Evolutionary conservation across 1,140 invertebrate species (phyloP), one percentile per base, ranked within the genome.

Genomic region (Micrasema longulum): DNA sequence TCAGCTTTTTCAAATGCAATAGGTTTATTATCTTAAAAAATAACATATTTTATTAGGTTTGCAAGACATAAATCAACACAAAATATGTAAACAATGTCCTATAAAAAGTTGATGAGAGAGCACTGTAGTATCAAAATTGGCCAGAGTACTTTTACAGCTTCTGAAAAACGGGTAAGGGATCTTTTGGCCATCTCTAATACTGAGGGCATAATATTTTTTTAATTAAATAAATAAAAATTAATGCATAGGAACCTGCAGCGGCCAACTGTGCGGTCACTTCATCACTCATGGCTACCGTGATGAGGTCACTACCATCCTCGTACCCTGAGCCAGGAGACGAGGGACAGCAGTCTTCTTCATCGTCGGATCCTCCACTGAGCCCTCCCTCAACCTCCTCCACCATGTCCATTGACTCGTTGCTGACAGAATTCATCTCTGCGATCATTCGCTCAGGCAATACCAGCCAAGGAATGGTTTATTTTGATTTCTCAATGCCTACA

Each of bases 201-300:
- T 2, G 38, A 12, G 7, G 11, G 38, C 1, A 12, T 41, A 41
- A 1, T 41, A 41, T 14, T n/a, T n/a, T n/a, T n/a, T n/a, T n/a
- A n/a, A n/a, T 7, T 2, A 57, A 52, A 18, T 23, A 52, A 22
- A 52, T 5, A 16, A 16, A 20, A 52, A n/a, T 26, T 43, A 77
- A n/a, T n/a, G n/a, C n/a, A n/a, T n/a, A n/a, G 64, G 68, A 86
- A 92, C 95, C 96, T 84, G 96, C 95, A 77, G 96, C 95, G 60
- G 95, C 96, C 76, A 98, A 86, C 81, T 98, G 96, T 80, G 96
- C 94, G 74, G 96, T 97, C 66, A 98, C 95, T 81, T 97, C 96
- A 72, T 93, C 93, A 72, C 82, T 84, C 88, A 94, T 93, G 43
- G 92, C 91, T 66, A 89, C 91, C 48, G 92, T 87, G 82, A 93